phyloP scores from a whole-genome alignment of 2,797 vertebrate genomes.

The Furcifer pardalis region DNA sequence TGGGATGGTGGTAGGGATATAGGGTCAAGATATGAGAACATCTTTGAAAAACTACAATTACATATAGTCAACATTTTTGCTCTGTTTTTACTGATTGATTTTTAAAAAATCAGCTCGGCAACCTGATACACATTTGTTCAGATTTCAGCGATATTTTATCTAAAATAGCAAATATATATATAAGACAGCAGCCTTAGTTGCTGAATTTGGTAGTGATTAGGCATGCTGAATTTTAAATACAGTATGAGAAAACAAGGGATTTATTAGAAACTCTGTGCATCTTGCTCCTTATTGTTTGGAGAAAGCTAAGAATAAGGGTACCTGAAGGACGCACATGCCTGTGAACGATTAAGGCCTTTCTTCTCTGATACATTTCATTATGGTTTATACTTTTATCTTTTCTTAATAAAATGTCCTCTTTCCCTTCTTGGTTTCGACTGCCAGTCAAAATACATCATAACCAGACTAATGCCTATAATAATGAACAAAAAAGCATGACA shows the following conservation, averaged over 20 bases:
- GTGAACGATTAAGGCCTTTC: not conserved
- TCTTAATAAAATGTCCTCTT: conserved; percentile 34
- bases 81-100: not conserved
- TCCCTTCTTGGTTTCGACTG: conserved; percentile 3
- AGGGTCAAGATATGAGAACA: not conserved
- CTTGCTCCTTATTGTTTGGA: not conserved
- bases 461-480: not conserved
- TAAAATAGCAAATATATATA: not conserved
- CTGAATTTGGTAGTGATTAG: not conserved
- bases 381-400: conserved; percentile 9
- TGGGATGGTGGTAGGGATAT: not conserved
- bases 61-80: not conserved
- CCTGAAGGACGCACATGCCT: not conserved
- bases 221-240: not conserved
- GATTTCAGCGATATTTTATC: not conserved
- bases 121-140: not conserved
- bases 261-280: fast-evolving
- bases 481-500: not conserved
- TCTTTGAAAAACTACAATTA: not conserved
- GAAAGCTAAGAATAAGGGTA: not conserved
- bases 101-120: not conserved
- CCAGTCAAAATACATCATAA: conserved; percentile 16
- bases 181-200: not conserved
- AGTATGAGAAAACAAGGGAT: not conserved
- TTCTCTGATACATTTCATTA: not conserved